A percentile compares a stretch with the other conserved stretches of the same genome.
These are phyloP conservation scores for Dinothrombium tinctorium DNA, from an alignment of 1,140 invertebrate genomes.

Conservation along the genomic window DNA sequence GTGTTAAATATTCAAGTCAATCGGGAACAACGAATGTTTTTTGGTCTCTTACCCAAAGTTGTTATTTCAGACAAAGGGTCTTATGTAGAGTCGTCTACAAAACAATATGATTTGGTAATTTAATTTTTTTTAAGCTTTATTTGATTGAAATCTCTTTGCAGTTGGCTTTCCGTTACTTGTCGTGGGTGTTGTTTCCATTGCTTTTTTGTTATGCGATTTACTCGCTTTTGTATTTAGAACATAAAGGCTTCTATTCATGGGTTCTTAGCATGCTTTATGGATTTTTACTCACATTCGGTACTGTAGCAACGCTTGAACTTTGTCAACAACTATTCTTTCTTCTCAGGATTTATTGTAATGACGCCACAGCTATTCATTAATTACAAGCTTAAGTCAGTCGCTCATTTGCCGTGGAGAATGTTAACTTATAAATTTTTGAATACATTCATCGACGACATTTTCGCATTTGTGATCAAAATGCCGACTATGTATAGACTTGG, in stretches of 20 bases:
- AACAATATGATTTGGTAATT: slow-evolving; percentile 57
- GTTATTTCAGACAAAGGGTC: slow-evolving; percentile 79
- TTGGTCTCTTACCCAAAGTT: slow-evolving; percentile 54
- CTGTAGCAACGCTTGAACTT: slow-evolving; percentile 14
- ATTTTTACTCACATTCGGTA: slow-evolving; percentile 85
- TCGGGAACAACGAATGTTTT: slow-evolving; percentile 38
- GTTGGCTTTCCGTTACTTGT: slow-evolving; percentile 87
- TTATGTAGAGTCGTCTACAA: slow-evolving; percentile 83
- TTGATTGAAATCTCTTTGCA: slow-evolving; percentile 16
- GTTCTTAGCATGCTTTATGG: slow-evolving; percentile 86
- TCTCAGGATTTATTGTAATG: slow-evolving; percentile 92
- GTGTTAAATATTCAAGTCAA: slow-evolving; percentile 44
- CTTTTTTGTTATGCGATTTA: slow-evolving; percentile 78
- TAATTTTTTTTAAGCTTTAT: slow-evolving; percentile 2
- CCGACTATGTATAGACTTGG: slow-evolving; percentile 79
- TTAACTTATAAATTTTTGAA: slow-evolving; percentile 99
- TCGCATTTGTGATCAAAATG: slow-evolving; percentile 99
- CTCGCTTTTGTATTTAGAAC: slow-evolving; percentile 87
- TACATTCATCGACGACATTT: slow-evolving; percentile 98
- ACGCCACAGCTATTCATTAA: slow-evolving; percentile 97
- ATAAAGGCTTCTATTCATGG: slow-evolving; percentile 88
- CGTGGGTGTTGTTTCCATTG: slow-evolving; percentile 82
- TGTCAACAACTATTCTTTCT: slow-evolving; percentile 7
- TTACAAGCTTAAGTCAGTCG: slow-evolving; percentile 95
- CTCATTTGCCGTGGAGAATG: slow-evolving; percentile 97